Base-by-base conservation (phyloP, 2,113 vertebrate genomes). In the Marmota monax region DNA sequence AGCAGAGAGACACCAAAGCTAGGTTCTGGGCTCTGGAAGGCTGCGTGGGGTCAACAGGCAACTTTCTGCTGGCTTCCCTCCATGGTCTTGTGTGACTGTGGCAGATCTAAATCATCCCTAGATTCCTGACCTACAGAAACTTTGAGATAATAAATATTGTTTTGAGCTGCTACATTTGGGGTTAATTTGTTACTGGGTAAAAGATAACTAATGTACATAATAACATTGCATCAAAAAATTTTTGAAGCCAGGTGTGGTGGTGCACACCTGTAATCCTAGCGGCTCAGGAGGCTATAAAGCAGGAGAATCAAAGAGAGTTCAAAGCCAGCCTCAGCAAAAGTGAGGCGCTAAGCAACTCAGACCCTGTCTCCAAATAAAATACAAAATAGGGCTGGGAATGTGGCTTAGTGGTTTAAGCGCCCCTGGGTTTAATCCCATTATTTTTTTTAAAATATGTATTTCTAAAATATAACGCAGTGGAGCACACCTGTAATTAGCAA, bases 41-140 rank as follows among this genome's bases (percentile, higher is more conserved):
- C 2, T 16, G 17, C 16, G 4, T 2, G 2, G 0, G 0, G 2
- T 34, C 58, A 5, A 51, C 22, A 23, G 20, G 16, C 32, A 56
- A 65, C 32, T 69, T 51, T 11, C 77, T 45, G 18, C 0, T 9
- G 27, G n/a, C 25, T 51, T 65, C 69, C n/a, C 67, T 2, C 16
- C 48, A 1, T 25, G 14, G 65, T 17, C 18, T 25, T 63, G 25
- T 45, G 48, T 76, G 27, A 14, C 32, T 61, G n/a, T 32, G 42
- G 5, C 73, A 69, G 23, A n/a, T 20, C 22, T 87, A 65, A 90
- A 70, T 10, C 63, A 79, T 56, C 20, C 45, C 20, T 34, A 22
- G 29, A 79, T 88, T 67, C 37, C 51, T 48, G n/a, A 90, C 70
- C 25, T 25, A 72, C 42, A 34, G 32, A 88, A 65, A 48, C 16